Percentiles rank a stretch among this genome's conserved stretches.
phyloP scores from a whole-genome alignment of 2,113 vertebrate species.

The Takifugu bimaculatus region DNA sequence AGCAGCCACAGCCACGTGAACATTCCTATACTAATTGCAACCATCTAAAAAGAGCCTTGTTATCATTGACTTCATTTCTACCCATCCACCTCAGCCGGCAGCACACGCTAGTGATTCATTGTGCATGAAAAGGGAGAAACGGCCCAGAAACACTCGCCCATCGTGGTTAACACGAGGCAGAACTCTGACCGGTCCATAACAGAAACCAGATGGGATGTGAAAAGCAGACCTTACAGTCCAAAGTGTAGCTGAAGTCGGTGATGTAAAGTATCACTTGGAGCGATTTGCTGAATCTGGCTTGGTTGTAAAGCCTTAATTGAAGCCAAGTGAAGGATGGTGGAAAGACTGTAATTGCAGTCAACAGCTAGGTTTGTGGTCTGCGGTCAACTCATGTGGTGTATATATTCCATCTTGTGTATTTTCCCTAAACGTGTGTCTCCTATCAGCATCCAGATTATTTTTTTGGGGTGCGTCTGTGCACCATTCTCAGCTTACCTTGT shows the following conservation, averaged over 20 bases:
- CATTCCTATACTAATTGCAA: constrained; percentile 36
- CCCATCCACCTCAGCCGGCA: constrained; percentile 8
- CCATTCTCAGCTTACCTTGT: constrained; percentile 81
- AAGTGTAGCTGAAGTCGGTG: constrained; percentile 27
- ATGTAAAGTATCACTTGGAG: constrained; percentile 45
- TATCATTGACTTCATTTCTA: constrained; percentile 22
- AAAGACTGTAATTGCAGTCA: constrained; percentile 52
- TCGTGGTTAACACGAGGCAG: constrained; percentile 29
- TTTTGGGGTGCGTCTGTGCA: neutral
- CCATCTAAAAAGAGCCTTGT: constrained; percentile 33
- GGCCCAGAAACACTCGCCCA: constrained; percentile 28
- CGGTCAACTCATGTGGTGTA: constrained; percentile 43
- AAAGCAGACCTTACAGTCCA: constrained; percentile 16
- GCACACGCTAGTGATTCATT: constrained; percentile 34
- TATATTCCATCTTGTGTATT: constrained; percentile 47
- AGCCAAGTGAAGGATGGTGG: constrained; percentile 32
- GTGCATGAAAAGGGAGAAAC: constrained; percentile 38
- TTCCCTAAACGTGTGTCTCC: constrained; percentile 21
- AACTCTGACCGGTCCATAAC: constrained; percentile 38
- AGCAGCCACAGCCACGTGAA: constrained; percentile 43
- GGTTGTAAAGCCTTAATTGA: constrained; percentile 46
- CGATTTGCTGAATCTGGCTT: constrained; percentile 39
- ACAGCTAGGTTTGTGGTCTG: constrained; percentile 36
- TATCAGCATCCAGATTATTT: constrained; percentile 16
- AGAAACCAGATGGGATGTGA: constrained; percentile 51